Conservation (phyloP, 2,113 vertebrate genomes). For the Lutjanus erythropterus region DNA sequence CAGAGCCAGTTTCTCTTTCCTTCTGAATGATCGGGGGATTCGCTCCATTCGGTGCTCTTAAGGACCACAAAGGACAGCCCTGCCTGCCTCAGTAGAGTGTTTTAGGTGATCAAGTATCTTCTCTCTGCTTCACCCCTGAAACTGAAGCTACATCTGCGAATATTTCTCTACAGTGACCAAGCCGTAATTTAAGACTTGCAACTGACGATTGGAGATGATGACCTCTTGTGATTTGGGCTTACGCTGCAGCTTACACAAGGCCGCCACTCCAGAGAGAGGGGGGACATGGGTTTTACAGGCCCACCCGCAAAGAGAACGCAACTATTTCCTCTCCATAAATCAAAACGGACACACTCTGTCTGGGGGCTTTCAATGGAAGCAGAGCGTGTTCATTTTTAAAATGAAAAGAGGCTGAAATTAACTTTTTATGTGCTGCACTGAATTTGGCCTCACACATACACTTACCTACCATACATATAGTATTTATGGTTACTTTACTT, state of each 20-base stretch:
- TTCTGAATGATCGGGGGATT: slow-evolving; percentile 48
- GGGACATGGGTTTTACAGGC: slow-evolving; percentile 66
- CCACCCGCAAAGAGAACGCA: slow-evolving; percentile 73
- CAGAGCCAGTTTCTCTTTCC: slow-evolving; percentile 30
- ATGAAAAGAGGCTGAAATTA: slow-evolving; percentile 57
- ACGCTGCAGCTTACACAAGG: slow-evolving; percentile 66
- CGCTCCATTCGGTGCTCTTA: slow-evolving; percentile 31
- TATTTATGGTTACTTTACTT: neutral
- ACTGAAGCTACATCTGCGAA: slow-evolving; percentile 67
- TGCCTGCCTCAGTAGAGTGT: slow-evolving; percentile 44
- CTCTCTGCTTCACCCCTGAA: slow-evolving; percentile 48
- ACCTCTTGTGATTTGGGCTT: slow-evolving; percentile 74
- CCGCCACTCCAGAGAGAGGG: slow-evolving; percentile 52
- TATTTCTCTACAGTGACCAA: slow-evolving; percentile 60
- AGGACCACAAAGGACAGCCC: slow-evolving; percentile 17
- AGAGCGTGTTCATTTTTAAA: slow-evolving; percentile 60
- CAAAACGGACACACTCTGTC: slow-evolving; percentile 76
- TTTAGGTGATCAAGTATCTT: slow-evolving; percentile 61
- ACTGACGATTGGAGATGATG: slow-evolving; percentile 64
- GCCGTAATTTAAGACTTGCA: slow-evolving; percentile 71
- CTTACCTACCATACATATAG: neutral
- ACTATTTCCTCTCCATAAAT: slow-evolving; percentile 82
- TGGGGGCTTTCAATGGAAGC: slow-evolving; percentile 63
- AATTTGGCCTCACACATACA: neutral
- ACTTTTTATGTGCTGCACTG: slow-evolving; percentile 28